Evolutionary conservation across 2,888 invertebrate genomes (phyloP), one percentile per base, ranked within the genome.

Genomic region (Deilephila elpenor): DNA sequence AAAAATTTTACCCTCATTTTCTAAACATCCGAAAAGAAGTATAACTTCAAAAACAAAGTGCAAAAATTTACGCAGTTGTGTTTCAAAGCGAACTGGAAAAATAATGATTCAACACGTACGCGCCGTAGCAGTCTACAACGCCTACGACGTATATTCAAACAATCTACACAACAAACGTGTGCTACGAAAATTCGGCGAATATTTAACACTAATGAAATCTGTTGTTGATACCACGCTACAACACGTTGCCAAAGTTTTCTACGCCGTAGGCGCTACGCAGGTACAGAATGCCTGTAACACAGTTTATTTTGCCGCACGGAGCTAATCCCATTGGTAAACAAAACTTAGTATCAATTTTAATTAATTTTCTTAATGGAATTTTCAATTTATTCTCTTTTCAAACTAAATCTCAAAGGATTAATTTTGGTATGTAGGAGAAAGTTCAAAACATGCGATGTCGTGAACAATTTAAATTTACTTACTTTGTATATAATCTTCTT

Each of bases 311-410:
- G n/a, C 5, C 56, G n/a, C 56, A n/a, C 20, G 19, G 4, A 64
- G n/a, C 20, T 64, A 20, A 17, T 20, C 37, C n/a, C 20, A 62
- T 17, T 5, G 67, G 8, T 44, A 67, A 51, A 44, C 44, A 67
- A 44, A 51, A 14, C 25, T 44, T 44, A 20, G 6, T 25, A 67
- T 25, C 67, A 44, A 67, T 67, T 20, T 67, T 17, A 67, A 67
- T 67, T 67, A 67, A 67, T 25, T 67, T 51, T 20, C 67, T 14
- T 44, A 64, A 64, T 64, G 64, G 64, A 64, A 64, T 44, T 67
- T 51, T 67, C 51, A 51, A 25, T 67, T 67, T 20, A 25, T 25
- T 14, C 25, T 67, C 51, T 67, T 67, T 67, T 51, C 0, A 25
- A 67, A 60, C 14, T 32, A 11, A 67, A 20, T 67, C 51, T 19